Evolutionary conservation across 2,888 invertebrate species (phyloP).

Genomic region (Nasonovia ribisnigri): DNA sequence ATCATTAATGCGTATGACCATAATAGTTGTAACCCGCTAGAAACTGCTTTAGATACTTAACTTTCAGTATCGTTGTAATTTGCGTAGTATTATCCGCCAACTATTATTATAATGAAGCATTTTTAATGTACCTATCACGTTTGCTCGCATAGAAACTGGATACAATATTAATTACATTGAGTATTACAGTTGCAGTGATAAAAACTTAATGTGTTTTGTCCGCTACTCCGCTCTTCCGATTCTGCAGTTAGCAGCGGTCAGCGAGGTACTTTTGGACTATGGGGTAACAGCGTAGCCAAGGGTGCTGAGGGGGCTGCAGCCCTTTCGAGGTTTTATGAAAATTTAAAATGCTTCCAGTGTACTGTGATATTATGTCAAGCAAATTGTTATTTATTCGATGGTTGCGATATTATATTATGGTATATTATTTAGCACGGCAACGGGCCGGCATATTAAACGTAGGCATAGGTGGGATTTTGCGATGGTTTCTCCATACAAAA

Average conservation of each 20-base stretch:
- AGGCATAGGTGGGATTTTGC: neutral
- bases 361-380: neutral
- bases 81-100: neutral
- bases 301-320: neutral
- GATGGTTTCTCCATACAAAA: neutral
- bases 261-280: neutral
- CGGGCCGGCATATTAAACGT: neutral
- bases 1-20: neutral
- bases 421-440: neutral
- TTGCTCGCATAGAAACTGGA: neutral
- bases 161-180: neutral
- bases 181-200: neutral
- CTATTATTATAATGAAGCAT: neutral
- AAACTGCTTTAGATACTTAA: too few relatives aligned
- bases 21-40: too few relatives aligned
- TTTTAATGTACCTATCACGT: neutral
- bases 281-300: neutral
- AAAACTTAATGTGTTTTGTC: neutral
- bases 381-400: neutral
- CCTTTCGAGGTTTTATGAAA: neutral
- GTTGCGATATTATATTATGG: neutral
- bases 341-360: neutral
- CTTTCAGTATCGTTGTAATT: too few relatives aligned
- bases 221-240: neutral
- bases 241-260: neutral